These are phyloP conservation scores for Podilymbus podiceps DNA, from an alignment of 2,113 vertebrate species.

Conservation along the genomic window DNA sequence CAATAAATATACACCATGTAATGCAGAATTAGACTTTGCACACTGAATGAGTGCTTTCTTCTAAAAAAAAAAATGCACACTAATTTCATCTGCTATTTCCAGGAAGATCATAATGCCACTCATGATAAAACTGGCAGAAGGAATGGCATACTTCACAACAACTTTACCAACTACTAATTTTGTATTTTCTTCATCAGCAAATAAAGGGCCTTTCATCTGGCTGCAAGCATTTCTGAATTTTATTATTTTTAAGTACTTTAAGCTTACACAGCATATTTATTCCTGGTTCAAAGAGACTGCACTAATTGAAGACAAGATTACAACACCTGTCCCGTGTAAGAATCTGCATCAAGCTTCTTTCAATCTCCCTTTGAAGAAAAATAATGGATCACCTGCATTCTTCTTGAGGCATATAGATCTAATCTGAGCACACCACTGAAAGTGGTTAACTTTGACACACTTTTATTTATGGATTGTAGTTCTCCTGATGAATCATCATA, in stretches of 20 bases:
- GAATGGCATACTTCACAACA: not conserved
- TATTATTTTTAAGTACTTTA: slow-evolving; percentile 44
- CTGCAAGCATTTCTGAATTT: not conserved
- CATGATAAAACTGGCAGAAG: not conserved
- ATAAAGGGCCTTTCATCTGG: slow-evolving; percentile 42
- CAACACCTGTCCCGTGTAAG: slow-evolving; percentile 1
- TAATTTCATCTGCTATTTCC: not conserved
- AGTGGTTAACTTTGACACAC: slow-evolving; percentile 1
- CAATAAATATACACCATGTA: not conserved
- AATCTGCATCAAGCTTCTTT: not conserved
- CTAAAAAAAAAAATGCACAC: not conserved
- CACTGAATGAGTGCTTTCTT: not conserved
- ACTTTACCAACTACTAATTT: not conserved
- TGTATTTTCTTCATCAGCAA: slow-evolving; percentile 25
- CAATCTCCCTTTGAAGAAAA: slow-evolving; percentile 19
- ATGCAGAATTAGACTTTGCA: not conserved
- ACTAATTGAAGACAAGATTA: slow-evolving; percentile 25
- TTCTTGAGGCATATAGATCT: slow-evolving; percentile 46
- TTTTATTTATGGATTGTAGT: not conserved
- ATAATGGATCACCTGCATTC: not conserved
- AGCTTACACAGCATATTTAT: slow-evolving; percentile 28
- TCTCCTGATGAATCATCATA: slow-evolving; percentile 1
- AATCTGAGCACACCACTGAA: not conserved
- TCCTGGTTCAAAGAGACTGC: slow-evolving; percentile 28
- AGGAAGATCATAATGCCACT: not conserved